Evolutionary conservation across 2,113 vertebrate species (phyloP).

Genomic region (Notarius lentiginosus): DNA sequence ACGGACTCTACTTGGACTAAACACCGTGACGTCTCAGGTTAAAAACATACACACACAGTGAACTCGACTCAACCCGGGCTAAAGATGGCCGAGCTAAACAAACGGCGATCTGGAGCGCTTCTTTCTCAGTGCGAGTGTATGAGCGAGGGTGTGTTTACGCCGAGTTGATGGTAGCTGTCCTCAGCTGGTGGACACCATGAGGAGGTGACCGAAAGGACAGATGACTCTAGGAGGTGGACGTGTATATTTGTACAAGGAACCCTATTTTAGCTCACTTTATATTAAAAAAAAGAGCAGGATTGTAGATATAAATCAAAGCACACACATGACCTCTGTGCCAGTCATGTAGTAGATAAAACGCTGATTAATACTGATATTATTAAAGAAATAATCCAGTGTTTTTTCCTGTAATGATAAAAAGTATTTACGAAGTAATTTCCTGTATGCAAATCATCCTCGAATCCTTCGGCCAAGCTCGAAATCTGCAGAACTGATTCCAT

Average conservation of each 20-base stretch:
- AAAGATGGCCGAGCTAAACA: constrained; percentile 19
- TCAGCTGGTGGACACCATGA: constrained; percentile 71
- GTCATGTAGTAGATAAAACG: not conserved
- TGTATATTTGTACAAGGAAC: constrained; percentile 66
- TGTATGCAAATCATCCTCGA: too few species aligned
- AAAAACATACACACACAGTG: constrained; percentile 16
- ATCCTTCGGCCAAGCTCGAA: too few species aligned
- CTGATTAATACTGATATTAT: too few species aligned
- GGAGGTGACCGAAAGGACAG: constrained; percentile 74
- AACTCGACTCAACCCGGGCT: constrained; percentile 1
- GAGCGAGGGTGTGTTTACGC: constrained; percentile 78
- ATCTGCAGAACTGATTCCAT: too few species aligned
- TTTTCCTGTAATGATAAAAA: not conserved
- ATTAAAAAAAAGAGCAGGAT: constrained; percentile 49
- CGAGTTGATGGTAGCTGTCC: constrained; percentile 87
- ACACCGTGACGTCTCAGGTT: constrained; percentile 32
- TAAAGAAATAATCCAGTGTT: not conserved
- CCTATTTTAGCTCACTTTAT: constrained; percentile 54
- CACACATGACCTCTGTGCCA: not conserved
- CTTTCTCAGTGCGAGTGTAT: constrained; percentile 63
- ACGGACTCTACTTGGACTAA: constrained; percentile 42
- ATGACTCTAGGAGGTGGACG: constrained; percentile 27
- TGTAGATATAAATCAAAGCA: constrained; percentile 49
- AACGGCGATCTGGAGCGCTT: constrained; percentile 1
- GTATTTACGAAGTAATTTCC: too few species aligned